These are phyloP conservation scores for Lasioglossum zephyrum DNA, from an alignment of 2,888 invertebrate genomes.

Conservation along the genomic window DNA sequence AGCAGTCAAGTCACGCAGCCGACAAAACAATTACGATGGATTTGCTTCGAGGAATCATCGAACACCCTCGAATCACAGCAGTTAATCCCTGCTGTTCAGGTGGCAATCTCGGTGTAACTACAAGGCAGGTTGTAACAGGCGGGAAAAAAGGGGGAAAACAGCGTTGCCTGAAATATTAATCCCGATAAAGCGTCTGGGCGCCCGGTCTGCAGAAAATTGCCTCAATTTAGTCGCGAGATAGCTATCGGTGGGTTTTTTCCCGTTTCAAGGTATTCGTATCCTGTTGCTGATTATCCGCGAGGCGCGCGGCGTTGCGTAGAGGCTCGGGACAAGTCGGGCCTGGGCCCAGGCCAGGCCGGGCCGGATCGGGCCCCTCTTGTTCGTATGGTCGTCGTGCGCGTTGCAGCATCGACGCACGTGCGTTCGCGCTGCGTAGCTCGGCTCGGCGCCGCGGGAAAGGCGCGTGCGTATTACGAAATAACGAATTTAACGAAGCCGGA, in stretches of 20 bases:
- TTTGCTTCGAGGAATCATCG: not conserved
- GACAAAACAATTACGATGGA: not conserved
- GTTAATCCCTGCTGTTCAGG: not conserved
- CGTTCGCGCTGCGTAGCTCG: constrained; percentile 58
- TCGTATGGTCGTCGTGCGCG: constrained; percentile 24
- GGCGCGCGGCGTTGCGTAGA: constrained; percentile 45
- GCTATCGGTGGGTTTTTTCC: constrained; percentile 51
- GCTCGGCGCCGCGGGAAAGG: constrained; percentile 70
- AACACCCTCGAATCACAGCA: constrained; percentile 3
- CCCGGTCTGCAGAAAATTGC: constrained; percentile 54
- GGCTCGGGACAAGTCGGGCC: not conserved
- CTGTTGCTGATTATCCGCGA: constrained; percentile 65
- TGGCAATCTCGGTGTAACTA: constrained; percentile 4
- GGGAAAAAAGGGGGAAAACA: not conserved
- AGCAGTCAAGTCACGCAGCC: not conserved
- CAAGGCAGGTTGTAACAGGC: not conserved
- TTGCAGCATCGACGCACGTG: constrained; percentile 72
- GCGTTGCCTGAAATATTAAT: constrained; percentile 52
- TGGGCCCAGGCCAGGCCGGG: not conserved
- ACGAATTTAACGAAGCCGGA: constrained; percentile 73
- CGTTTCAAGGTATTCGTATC: constrained; percentile 57
- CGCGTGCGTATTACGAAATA: constrained; percentile 74
- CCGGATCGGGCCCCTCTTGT: constrained; percentile 7
- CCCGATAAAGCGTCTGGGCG: constrained; percentile 46
- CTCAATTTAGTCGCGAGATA: constrained; percentile 61